Evolutionary conservation across 2,888 invertebrate species (phyloP).

Genomic region (Callimorpha dominula): DNA sequence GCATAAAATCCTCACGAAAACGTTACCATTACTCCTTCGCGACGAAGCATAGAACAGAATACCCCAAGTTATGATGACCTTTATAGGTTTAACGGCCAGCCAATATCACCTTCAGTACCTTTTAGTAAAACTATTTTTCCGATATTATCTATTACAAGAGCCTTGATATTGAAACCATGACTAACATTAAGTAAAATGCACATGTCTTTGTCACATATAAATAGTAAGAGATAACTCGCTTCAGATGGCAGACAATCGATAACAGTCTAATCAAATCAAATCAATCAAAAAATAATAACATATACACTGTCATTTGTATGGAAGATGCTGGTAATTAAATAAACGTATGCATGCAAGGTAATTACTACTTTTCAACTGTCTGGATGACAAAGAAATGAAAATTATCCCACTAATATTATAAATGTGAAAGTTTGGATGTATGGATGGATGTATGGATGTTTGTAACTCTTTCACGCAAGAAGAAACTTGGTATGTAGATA

Average conservation of each 20-base stretch:
- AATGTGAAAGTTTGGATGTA: too few species aligned
- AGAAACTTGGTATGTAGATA: too few species aligned
- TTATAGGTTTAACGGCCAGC: background rate
- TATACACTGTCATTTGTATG: conserved; percentile 30
- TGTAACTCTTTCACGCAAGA: too few species aligned
- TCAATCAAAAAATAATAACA: conserved; percentile 28
- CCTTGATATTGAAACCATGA: background rate
- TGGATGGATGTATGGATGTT: too few species aligned
- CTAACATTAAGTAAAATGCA: conserved; percentile 1
- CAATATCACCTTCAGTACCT: background rate
- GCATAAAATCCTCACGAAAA: too few species aligned
- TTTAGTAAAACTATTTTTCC: background rate
- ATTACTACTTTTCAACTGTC: too few species aligned
- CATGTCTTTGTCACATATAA: conserved; percentile 4
- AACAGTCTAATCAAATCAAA: conserved; percentile 27
- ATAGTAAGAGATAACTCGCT: conserved; percentile 18
- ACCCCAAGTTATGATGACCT: too few species aligned
- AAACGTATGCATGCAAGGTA: too few species aligned
- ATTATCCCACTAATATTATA: too few species aligned
- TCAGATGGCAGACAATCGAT: conserved; percentile 42
- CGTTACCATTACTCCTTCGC: background rate
- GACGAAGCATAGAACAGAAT: too few species aligned
- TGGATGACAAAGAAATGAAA: too few species aligned
- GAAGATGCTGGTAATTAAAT: background rate
- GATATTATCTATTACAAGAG: conserved; percentile 1